phyloP scores from a whole-genome alignment of 2,113 vertebrate species.

The Heterotilapia buettikoferi region DNA sequence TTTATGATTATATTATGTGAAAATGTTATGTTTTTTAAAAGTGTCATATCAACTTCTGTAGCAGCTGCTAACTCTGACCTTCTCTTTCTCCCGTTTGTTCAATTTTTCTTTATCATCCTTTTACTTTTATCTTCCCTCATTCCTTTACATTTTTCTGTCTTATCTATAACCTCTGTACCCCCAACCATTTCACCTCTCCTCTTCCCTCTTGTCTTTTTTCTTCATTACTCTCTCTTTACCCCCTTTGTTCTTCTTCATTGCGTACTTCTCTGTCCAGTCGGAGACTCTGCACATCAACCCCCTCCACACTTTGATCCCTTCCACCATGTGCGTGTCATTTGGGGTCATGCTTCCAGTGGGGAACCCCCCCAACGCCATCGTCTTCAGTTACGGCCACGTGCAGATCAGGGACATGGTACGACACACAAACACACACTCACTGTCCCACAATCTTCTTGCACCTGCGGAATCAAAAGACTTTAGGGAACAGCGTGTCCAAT shows the following conservation, averaged over 20 bases:
- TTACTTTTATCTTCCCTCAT: neutral
- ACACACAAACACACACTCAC: neutral
- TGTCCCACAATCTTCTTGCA: constrained; percentile 2
- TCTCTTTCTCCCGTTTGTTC: neutral
- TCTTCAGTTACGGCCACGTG: constrained; percentile 96
- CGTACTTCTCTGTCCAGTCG: constrained; percentile 70
- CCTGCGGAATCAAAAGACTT: constrained; percentile 23
- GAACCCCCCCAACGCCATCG: constrained; percentile 97
- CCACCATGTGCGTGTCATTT: constrained; percentile 97
- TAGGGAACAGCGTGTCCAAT: neutral
- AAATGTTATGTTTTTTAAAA: neutral
- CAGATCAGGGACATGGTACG: constrained; percentile 96
- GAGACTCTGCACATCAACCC: constrained; percentile 94
- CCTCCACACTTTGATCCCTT: constrained; percentile 91
- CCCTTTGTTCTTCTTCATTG: neutral
- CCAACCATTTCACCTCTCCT: neutral
- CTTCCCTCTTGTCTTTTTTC: neutral
- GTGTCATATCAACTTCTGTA: neutral
- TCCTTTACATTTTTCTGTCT: neutral
- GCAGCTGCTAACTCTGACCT: neutral
- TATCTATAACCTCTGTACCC: neutral
- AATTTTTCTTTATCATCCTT: neutral
- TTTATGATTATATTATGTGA: neutral
- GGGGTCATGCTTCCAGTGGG: constrained; percentile 98
- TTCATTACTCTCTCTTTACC: neutral